A percentile compares a stretch with the other conserved stretches of the same genome.
Evolutionary conservation across 2,888 invertebrate genomes (phyloP).

Genomic region (Schizaphis graminum): DNA sequence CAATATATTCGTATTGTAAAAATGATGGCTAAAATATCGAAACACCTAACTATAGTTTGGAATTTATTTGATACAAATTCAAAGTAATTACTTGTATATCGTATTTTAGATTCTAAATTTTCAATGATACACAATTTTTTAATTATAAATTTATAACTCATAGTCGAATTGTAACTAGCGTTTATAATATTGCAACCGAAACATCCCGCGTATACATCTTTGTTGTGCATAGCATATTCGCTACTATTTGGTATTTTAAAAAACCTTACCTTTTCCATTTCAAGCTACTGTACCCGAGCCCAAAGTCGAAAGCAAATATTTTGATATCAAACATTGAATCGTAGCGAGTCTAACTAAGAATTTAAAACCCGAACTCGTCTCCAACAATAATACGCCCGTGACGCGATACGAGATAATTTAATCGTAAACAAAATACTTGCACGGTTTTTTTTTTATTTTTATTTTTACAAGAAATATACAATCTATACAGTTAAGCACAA

Average conservation of each 20-base stretch:
- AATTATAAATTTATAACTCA: background rate
- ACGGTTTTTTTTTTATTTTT: too few relatives aligned
- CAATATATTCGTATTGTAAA: background rate
- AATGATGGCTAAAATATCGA: background rate
- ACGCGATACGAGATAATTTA: background rate
- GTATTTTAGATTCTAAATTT: too few relatives aligned
- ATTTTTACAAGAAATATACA: too few relatives aligned
- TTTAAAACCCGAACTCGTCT: background rate
- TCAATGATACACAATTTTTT: background rate
- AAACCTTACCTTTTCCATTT: background rate
- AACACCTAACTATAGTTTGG: background rate
- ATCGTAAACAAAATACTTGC: background rate
- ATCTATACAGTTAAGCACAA: too few relatives aligned
- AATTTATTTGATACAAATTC: background rate
- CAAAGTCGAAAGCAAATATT: background rate
- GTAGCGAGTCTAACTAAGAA: background rate
- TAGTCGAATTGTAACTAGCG: background rate
- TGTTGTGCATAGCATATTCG: background rate
- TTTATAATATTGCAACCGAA: background rate
- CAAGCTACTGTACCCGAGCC: background rate
- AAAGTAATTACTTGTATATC: background rate
- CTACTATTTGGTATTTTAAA: background rate
- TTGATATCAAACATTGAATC: background rate
- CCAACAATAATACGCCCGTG: background rate
- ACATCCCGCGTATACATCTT: background rate